Base-by-base conservation (phyloP, 2,888 invertebrate genomes). In the Baronia brevicornis region DNA sequence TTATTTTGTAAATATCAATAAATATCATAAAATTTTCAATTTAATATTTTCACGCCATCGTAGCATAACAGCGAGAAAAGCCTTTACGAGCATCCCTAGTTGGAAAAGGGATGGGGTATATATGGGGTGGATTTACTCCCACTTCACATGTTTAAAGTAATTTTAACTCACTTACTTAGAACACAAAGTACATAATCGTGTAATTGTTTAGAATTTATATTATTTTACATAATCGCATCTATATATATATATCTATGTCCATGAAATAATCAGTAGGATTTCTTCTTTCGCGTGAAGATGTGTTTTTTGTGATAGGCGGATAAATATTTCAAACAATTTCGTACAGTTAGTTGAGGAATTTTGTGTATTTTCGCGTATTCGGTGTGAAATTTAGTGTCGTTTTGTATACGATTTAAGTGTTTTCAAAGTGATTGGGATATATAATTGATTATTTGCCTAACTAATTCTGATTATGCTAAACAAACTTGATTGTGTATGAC, bases 201-300 rank as follows among this genome's bases (percentile, higher is more conserved):
- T 48, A 34, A 13, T 18, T 4, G 1, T 2, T 10, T 9, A 25
- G 28, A 58, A 60, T 63, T 58, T 56, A 67, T 49, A 65, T 60
- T 60, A 62, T 66, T 70, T 60, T 61, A 71, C 57, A 67, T 66
- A 70, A 55, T 57, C 62, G 55, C 59, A 54, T 57, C 55, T 61
- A 64, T 53, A 46, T 52, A 46, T 60, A 54, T 57, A 54, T 61
- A 64, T 53, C 46, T 52, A 46, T 46, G 42, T 38, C 54, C 54
- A 69, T 75, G 65, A 74, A 80, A 78, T 78, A 78, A 78, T 78
- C 80, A 80, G 80, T 79, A 73, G 60, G 52, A 51, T 52, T 49
- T 57, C 41, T 46, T 48, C 40, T 38, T 39, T 39, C 41, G 21
- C n/a, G 30, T 17, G 38, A 25, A 26, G 26, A 31, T 33, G 19